Evolutionary conservation across 2,113 vertebrate genomes (phyloP).

Genomic region (Petroica traversi): DNA sequence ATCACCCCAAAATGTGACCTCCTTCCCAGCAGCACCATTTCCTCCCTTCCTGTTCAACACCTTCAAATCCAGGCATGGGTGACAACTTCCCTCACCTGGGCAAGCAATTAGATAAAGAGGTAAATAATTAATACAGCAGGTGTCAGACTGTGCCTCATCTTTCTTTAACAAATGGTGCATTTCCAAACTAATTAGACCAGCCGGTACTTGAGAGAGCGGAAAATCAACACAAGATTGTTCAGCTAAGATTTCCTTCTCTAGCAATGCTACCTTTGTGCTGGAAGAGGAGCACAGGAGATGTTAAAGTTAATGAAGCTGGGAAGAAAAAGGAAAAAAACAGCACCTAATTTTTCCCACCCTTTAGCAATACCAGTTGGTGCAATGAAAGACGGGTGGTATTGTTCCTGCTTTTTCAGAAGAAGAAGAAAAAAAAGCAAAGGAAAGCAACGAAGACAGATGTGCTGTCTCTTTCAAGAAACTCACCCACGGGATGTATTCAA

Average conservation of each 20-base stretch:
- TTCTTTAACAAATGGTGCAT: not conserved
- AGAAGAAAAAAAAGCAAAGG: not conserved
- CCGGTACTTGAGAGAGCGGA: not conserved
- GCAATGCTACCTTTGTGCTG: fast-evolving
- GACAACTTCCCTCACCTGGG: not conserved
- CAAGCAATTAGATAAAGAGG: slow-evolving; percentile 22
- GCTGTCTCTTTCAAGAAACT: not conserved
- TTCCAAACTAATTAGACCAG: slow-evolving; percentile 40
- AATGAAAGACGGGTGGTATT: not conserved
- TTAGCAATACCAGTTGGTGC: not conserved
- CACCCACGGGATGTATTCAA: not conserved
- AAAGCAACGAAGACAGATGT: not conserved
- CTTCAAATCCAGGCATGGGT: fast-evolving
- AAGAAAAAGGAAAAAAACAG: not conserved
- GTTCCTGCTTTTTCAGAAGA: not conserved
- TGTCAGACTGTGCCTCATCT: not conserved
- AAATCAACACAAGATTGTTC: not conserved
- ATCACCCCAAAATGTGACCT: not conserved
- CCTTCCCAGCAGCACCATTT: not conserved
- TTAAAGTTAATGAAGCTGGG: not conserved
- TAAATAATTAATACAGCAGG: slow-evolving; percentile 35
- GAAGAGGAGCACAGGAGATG: not conserved
- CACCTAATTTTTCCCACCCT: not conserved
- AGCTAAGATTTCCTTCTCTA: not conserved
- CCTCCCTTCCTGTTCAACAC: not conserved